Evolutionary conservation across 2,113 vertebrate genomes (phyloP), one percentile per base, ranked within the genome.

Genomic region (Panthera leo): DNA sequence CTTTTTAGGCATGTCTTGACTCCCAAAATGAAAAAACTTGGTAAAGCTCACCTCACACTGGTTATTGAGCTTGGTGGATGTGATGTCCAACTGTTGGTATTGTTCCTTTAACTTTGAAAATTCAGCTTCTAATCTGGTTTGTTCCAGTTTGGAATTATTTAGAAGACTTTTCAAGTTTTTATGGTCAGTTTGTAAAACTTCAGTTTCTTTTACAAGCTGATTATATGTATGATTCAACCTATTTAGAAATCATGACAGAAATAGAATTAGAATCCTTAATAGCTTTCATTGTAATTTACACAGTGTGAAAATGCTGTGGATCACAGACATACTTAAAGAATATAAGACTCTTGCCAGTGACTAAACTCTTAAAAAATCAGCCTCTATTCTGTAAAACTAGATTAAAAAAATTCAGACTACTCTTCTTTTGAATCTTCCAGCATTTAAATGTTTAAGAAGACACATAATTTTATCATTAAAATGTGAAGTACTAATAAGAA

Each of bases 31-130:
- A 55, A 88, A 27, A 48, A 85, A 84, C 31, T 21, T 80, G 10
- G 55, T 58, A 71, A 71, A 82, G 94, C 98, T 96, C 95, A 99
- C 99, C 99, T 99, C 99, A 97, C 99, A 99, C 67, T 99, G 99
- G 98, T 99, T 99, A 98, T 99, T 99, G 78, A 99, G 98, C 94
- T 99, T 99, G 80, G 99, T 99, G 7, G 99, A 99, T 61, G 99
- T 99, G 97, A 99, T 99, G 98, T 99, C 99, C 98, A 99, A 98
- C 93, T 99, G 99, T 96, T 99, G 99, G 97, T 99, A 99, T 73
- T 99, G 99, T 82, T 99, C 99, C 94, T 99, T 99, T 48, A 99
- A 99, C 96, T 99, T 99, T 84, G 99, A 99, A 98, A 99, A 99
- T 78, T 99, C 99, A 0, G 99, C 99, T 99, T 99, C 99, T 98